Base-by-base conservation (phyloP, 1,140 invertebrate genomes). In the Drusus annulatus region DNA sequence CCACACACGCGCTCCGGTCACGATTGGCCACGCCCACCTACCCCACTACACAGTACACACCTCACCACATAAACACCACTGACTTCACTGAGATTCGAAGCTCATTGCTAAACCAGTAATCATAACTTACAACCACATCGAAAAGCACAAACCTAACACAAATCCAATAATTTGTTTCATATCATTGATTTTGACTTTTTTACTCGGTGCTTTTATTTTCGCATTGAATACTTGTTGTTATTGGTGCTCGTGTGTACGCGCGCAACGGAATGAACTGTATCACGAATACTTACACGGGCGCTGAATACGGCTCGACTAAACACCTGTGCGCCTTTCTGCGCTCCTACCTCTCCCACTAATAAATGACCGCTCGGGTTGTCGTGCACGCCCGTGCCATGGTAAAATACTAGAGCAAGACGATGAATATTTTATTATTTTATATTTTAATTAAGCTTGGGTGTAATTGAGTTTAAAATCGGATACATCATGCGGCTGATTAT, bases 1-100 rank as follows among this genome's bases (percentile, higher is more conserved):
- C 78, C 81, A 56, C 65, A 78, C 81, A 82, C 81, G 81, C 81
- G 81, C 81, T 77, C 31, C 51, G 73, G 50, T 79, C 81, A 77
- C 78, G 71, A 65, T 23, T 36, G n/a, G 63, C 77, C 58, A 51
- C 81, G 77, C 81, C 81, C 74, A 79, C 21, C 36, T 15, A 21
- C 69, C 63, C 74, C 51, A 51, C 56, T 69, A 19, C 19, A 54
- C 51, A 51, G 45, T 69, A 19, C 19, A 54, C 60, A 54, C 60
- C 80, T 76, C 62, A 31, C 71, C 51, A 51, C 56, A 19, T 58
- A 51, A 58, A 23, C 62, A 71, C 19, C 54, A 21, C n/a, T 17
- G n/a, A 23, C 62, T 60, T 15, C 54, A 21, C n/a, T 17, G n/a
- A 17, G 54, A 45, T 19, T 56, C 54, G 19, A 56, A 56, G 36